A percentile compares a stretch with the other conserved stretches of the same genome.
Evolutionary conservation across 2,113 vertebrate genomes (phyloP).

Genomic region (Helogale parvula): DNA sequence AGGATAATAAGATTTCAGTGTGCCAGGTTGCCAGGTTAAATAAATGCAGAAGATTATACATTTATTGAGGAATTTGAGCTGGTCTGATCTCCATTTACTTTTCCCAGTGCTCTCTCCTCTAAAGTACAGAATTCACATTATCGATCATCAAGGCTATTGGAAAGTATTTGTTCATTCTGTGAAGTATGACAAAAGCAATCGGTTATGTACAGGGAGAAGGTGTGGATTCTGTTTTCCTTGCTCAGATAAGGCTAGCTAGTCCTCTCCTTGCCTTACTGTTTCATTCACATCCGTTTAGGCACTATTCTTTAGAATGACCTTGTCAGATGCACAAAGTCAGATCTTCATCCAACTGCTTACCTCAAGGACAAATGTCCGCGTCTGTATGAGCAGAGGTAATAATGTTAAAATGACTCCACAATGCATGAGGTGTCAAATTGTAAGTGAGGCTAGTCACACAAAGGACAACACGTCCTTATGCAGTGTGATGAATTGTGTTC

Average conservation of each 20-base stretch:
- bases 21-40: neutral
- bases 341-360: neutral
- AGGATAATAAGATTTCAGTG: neutral
- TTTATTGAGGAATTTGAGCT: neutral
- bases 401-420: neutral
- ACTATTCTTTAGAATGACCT: neutral
- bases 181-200: neutral
- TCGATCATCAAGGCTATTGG: neutral
- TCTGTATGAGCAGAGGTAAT: neutral
- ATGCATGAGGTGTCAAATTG: neutral
- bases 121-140: neutral
- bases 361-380: neutral
- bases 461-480: neutral
- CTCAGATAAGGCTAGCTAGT: neutral
- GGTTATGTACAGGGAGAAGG: neutral
- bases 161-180: neutral
- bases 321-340: neutral
- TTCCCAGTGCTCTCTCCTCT: neutral
- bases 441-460: slow-evolving; percentile 9
- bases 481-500: neutral
- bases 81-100: neutral
- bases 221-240: neutral
- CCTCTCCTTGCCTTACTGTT: neutral
- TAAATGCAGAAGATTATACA: neutral
- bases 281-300: neutral